Evolutionary conservation across 2,888 invertebrate species (phyloP).

Genomic region (Cylindroiulus punctatus): DNA sequence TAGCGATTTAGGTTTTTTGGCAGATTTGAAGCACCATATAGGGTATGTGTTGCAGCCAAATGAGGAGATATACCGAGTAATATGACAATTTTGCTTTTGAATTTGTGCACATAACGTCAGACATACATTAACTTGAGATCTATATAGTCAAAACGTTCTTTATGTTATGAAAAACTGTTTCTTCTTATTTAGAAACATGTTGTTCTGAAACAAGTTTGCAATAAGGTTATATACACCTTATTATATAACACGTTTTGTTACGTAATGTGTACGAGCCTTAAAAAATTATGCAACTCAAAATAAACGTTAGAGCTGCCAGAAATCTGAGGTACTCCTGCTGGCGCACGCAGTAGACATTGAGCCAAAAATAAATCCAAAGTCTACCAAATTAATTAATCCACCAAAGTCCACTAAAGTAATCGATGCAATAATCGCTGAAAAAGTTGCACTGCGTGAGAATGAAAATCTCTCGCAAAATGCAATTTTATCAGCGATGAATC

Average conservation of each 20-base stretch:
- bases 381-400: too few relatives aligned
- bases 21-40: too few relatives aligned
- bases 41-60: background rate
- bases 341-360: background rate
- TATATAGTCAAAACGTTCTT: too few relatives aligned
- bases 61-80: background rate
- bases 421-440: background rate
- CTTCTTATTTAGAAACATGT: too few relatives aligned
- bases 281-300: background rate
- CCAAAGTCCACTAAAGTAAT: background rate
- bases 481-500: background rate
- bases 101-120: too few relatives aligned
- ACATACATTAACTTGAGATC: too few relatives aligned
- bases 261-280: background rate
- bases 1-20: background rate
- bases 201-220: too few relatives aligned
- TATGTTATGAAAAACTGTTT: too few relatives aligned
- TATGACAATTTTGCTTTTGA: too few relatives aligned
- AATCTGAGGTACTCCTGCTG: background rate
- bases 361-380: background rate
- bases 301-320: background rate
- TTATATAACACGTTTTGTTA: background rate
- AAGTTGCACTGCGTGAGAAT: background rate
- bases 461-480: background rate
- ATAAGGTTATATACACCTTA: too few relatives aligned